phyloP scores from a whole-genome alignment of 1,140 invertebrate species.

The Amphibalanus amphitrite region DNA sequence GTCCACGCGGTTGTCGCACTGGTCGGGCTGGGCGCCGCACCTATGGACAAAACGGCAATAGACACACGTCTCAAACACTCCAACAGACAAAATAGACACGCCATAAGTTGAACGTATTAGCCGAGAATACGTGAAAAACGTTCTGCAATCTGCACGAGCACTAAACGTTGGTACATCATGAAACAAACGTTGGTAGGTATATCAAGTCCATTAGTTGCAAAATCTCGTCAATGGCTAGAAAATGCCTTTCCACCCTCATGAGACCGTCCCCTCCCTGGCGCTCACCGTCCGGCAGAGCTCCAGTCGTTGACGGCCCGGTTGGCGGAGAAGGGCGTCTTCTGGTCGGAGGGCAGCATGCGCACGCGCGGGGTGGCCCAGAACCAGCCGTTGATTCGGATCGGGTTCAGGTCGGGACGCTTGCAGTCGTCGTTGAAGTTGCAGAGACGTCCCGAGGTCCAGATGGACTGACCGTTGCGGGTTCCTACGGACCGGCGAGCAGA shows the following conservation, averaged over 20 bases:
- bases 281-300: background rate
- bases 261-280: constrained; percentile 24
- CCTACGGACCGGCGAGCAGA: background rate
- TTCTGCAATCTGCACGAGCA: too few species aligned
- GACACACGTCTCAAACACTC: too few species aligned
- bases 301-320: background rate
- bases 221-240: too few species aligned
- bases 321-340: constrained; percentile 27
- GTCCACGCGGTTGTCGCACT: constrained; percentile 44
- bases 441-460: constrained; percentile 67
- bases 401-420: constrained; percentile 51
- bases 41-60: too few species aligned
- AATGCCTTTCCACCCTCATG: too few species aligned
- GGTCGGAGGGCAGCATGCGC: constrained; percentile 53
- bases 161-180: too few species aligned
- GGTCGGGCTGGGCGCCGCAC: constrained; percentile 63
- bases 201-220: too few species aligned
- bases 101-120: too few species aligned
- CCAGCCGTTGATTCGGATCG: constrained; percentile 56
- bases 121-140: too few species aligned
- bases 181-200: too few species aligned
- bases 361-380: constrained; percentile 69
- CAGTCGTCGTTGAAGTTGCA: constrained; percentile 63
- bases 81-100: too few species aligned
- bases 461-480: constrained; percentile 35